Evolutionary conservation across 1,140 invertebrate species (phyloP).

Genomic region (Hydropsyche tenuis): DNA sequence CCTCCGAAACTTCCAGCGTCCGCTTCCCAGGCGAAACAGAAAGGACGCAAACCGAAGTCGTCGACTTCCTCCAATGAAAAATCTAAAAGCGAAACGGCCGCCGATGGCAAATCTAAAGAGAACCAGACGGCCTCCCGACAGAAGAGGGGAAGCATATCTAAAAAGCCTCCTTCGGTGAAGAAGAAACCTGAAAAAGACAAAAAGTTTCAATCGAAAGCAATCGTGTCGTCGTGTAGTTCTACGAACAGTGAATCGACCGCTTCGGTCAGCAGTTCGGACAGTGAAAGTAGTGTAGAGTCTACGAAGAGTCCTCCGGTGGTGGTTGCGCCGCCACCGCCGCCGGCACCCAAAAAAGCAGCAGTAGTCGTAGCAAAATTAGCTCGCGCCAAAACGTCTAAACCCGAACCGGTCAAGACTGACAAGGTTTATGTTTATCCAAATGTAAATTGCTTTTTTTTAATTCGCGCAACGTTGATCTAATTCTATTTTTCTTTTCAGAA

Average conservation of each 20-base stretch:
- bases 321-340: too few species aligned
- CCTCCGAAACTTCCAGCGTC: slow-evolving; percentile 53
- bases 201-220: slow-evolving; percentile 55
- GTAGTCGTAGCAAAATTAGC: slow-evolving; percentile 42
- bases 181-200: slow-evolving; percentile 52
- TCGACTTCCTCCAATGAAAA: slow-evolving; percentile 51
- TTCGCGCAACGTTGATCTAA: background rate
- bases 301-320: slow-evolving; percentile 34
- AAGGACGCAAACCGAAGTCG: slow-evolving; percentile 57
- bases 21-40: slow-evolving; percentile 50
- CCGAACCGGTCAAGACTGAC: slow-evolving; percentile 47
- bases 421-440: slow-evolving; percentile 39
- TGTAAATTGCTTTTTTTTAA: background rate
- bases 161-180: slow-evolving; percentile 44
- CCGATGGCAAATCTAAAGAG: slow-evolving; percentile 51
- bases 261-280: slow-evolving; percentile 54
- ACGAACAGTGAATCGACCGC: slow-evolving; percentile 53
- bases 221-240: slow-evolving; percentile 58
- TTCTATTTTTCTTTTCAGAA: slow-evolving; percentile 46
- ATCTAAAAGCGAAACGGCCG: slow-evolving; percentile 52
- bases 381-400: slow-evolving; percentile 36
- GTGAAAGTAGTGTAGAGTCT: slow-evolving; percentile 52
- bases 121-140: slow-evolving; percentile 50
- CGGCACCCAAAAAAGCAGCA: slow-evolving; percentile 39
- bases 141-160: slow-evolving; percentile 42